A percentile compares a stretch with the other conserved stretches of the same genome.
Conservation (phyloP, 2,888 invertebrate genomes). For the Drosophila flavopinicola region DNA sequence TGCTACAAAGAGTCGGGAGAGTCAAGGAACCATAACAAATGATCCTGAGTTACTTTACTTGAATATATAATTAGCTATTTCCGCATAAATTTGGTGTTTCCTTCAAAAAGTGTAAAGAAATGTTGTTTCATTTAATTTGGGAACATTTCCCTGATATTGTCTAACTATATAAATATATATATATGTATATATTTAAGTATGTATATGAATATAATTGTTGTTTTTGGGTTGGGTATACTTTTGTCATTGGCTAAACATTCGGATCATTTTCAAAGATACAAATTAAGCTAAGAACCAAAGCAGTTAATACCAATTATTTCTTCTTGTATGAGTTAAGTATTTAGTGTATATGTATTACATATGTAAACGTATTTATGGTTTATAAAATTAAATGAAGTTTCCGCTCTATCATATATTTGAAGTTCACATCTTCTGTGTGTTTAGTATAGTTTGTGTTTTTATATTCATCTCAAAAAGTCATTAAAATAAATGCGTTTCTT, state of each 20-base stretch:
- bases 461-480: constrained; percentile 66
- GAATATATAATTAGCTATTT: constrained; percentile 34
- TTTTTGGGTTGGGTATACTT: constrained; percentile 9
- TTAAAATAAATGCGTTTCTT: constrained; percentile 77
- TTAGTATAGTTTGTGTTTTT: constrained; percentile 32
- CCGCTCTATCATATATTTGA: constrained; percentile 15
- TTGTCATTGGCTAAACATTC: background rate
- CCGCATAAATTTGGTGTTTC: constrained; percentile 61
- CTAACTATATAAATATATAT: constrained; percentile 75
- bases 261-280: background rate
- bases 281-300: background rate
- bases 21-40: constrained; percentile 49
- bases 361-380: constrained; percentile 18
- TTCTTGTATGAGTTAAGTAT: background rate
- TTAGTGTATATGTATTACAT: background rate
- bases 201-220: constrained; percentile 18
- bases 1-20: constrained; percentile 20
- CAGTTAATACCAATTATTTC: background rate
- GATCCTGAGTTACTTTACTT: constrained; percentile 46
- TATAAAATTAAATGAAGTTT: constrained; percentile 46
- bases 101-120: constrained; percentile 60
- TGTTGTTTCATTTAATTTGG: constrained; percentile 50
- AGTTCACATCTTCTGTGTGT: constrained; percentile 16
- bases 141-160: constrained; percentile 80
- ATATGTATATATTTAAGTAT: constrained; percentile 38